Base-by-base conservation (phyloP, 2,113 vertebrate species). In the Pleuronectes platessa region DNA sequence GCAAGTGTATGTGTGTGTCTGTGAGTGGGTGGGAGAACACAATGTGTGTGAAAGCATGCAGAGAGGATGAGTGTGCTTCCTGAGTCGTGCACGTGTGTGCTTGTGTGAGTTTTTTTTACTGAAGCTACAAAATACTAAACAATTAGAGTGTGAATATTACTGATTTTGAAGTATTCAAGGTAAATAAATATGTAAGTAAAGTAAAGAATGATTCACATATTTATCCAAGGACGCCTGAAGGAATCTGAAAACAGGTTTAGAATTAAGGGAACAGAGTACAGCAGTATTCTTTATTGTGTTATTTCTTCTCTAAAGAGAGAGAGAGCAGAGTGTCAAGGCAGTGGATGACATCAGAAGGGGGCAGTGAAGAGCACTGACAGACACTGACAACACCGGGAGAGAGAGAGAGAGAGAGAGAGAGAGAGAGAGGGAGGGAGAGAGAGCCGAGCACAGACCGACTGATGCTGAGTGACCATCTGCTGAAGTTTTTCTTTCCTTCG, bases 391-490 rank as follows among this genome's bases (percentile, higher is more conserved):
- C 11, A 45, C 42, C 31, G 6, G 31, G 53, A 35, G 47, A 45
- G 54, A 37, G 24, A 12, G 42, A 35, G 58, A 58, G 56, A 27
- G 26, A 3, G 26, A 27, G 3, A 27, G 26, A 27, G 26, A 27
- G 26, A 27, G 26, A 27, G 26, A 27, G 26, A 27, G 26, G 3
- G 26, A 26, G 26, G 3, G 26, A 27, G 26, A 12, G 42, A 35
- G 58, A 58, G 56, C 56, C 9, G 5, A 59, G 2, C 0, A n/a
- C 71, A 49, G 60, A 3, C 54, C 21, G 67, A 40, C 67, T 54
- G 76, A 71, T 74, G 82, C 77, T 73, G 86, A 54, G 75, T 35
- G 54, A 75, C 81, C 78, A 81, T 88, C 87, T 86, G 87, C 76
- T 81, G 15, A 20, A 61, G 70, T 60, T 74, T 68, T 24, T 60